Evolutionary conservation across 2,797 vertebrate genomes (phyloP), one percentile per base, ranked within the genome.

Genomic region (Danionella dracula): DNA sequence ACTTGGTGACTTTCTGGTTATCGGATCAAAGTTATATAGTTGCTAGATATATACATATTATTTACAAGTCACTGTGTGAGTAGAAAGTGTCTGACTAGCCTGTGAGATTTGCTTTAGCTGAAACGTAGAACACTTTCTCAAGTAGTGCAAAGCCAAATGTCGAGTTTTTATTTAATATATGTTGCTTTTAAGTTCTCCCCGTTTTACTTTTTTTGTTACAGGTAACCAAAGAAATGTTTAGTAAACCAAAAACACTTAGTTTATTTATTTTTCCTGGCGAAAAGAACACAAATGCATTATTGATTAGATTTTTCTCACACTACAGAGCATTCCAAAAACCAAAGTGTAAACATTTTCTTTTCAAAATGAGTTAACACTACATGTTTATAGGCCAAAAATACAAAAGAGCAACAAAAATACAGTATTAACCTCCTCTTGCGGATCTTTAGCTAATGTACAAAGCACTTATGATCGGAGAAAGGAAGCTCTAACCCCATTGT

Each of bases 201-300:
- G 37, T 87, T 86, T 88, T 87, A 73, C 85, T 90, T 91, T n/a
- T n/a, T n/a, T 88, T 78, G 87, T 91, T 91, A 90, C 90, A 90
- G 90, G 88, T 90, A 84, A 91, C 90, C 90, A 91, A 91, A 91
- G 90, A 91, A 86, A 88, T 82, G 73, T 77, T 85, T 90, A 90
- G 87, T 85, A 90, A 90, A 91, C 89, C 90, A 90, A 27, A 9
- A 15, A 16, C 8, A 1, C 13, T 41, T 84, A 83, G 84, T 83
- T 32, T 76, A 75, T 38, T 37, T 31, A 68, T 66, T 72, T 48
- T 76, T 84, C 66, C 75, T 86, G 86, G 86, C 88, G 86, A 90
- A 89, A 89, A 87, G 80, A 84, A 85, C 83, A 81, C 79, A 68
- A 63, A 60, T 12, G 0, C 31, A 6, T 80, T 67, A 81, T 72